Evolutionary conservation across 2,888 invertebrate species (phyloP), one percentile per base, ranked within the genome.

Genomic region (Aspidiotus rigidus): DNA sequence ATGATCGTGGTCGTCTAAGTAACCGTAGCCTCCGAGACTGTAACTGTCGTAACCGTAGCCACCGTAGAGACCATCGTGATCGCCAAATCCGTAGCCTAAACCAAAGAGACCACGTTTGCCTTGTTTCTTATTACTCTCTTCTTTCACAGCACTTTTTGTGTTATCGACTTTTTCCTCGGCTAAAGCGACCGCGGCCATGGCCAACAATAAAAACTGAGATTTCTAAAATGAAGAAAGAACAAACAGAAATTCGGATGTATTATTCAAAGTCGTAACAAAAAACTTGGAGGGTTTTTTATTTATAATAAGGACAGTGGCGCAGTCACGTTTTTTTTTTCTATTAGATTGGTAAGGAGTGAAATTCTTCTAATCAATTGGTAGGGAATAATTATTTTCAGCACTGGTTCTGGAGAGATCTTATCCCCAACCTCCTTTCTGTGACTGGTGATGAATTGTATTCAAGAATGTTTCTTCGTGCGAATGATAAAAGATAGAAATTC

Each of bases 41-140:
- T 73, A 72, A 15, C 74, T 73, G 13, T 71, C 71, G 56, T 70
- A 64, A n/a, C 69, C 66, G 70, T 62, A 64, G 40, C 69, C 64
- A 13, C 76, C 78, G 55, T 81, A 81, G 74, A 81, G 80, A 73
- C 77, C 77, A 72, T 66, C 87, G 85, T 62, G 62, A 39, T 72
- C 73, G 7, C 75, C 75, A 54, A 75, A 73, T 11, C 76, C 74
- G 72, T 72, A 74, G 67, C 75, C 74, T 56, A 73, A 76, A 59
- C 79, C 80, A 74, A 78, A 78, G 74, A 80, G 77, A 74, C 70
- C 73, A 42, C 63, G 71, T 57, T 72, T 72, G 61, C 63, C 71
- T 54, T 72, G 72, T 44, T 72, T 72, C 61, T 72, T 72, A 54
- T 17, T 55, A 11, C 40, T 56, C 15, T 64, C 70, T 41, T 70